Evolutionary conservation across 2,113 vertebrate genomes (phyloP).

Genomic region (Dasyurus viverrinus): DNA sequence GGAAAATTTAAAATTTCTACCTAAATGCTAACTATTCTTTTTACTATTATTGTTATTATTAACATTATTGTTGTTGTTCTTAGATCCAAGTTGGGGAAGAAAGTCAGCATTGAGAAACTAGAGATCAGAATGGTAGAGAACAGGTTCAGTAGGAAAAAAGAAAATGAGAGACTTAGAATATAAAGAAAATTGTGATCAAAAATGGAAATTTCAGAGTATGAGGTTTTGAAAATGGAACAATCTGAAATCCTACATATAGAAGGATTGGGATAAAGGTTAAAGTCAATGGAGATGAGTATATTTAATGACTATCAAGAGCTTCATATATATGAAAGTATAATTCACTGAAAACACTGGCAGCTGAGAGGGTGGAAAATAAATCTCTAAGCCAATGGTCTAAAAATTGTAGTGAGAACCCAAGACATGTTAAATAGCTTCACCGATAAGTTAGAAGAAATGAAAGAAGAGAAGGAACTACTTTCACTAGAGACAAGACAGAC

Average conservation of each 20-base stretch:
- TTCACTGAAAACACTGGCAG: background rate
- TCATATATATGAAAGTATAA: background rate
- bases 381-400: background rate
- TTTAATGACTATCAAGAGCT: background rate
- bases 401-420: background rate
- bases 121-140: background rate
- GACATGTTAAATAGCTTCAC: background rate
- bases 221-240: background rate
- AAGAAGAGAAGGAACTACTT: background rate
- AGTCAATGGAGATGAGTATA: background rate
- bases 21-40: background rate
- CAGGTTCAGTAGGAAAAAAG: constrained; percentile 8
- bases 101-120: background rate
- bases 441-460: background rate
- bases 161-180: no score
- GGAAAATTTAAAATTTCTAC: background rate
- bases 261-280: background rate
- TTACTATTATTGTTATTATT: background rate
- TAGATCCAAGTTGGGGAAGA: background rate
- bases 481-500: background rate
- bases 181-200: background rate
- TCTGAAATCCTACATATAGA: background rate
- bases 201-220: background rate
- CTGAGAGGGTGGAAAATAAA: background rate
- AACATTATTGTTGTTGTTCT: background rate